Conservation (phyloP, 2,888 invertebrate species). For the Oligia latruncula region DNA sequence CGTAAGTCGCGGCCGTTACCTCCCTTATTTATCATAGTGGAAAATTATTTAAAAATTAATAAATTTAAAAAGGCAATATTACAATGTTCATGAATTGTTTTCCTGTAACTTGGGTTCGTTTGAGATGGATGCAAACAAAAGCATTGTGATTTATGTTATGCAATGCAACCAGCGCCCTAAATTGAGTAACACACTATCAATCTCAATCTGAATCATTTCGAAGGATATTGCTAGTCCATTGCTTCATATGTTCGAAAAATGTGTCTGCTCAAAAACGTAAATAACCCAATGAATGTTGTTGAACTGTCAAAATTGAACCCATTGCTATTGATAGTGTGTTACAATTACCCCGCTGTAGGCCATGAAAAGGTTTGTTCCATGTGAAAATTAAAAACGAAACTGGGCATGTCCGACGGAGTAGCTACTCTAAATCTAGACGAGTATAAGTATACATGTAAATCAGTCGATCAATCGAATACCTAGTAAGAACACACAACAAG, state of each 20-base stretch:
- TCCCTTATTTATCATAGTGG: neutral
- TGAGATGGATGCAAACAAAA: neutral
- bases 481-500: neutral
- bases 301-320: no score
- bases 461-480: neutral
- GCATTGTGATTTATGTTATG: neutral
- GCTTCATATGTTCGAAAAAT: no score
- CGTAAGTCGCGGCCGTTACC: no score
- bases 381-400: neutral
- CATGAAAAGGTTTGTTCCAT: neutral
- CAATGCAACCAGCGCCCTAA: neutral
- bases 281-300: no score
- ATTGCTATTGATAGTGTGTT: no score
- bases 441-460: neutral
- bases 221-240: no score
- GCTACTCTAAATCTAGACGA: neutral
- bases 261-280: no score
- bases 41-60: neutral
- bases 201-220: no score
- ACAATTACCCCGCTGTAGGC: no score
- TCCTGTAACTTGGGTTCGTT: neutral
- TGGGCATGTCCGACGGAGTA: neutral
- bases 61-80: neutral
- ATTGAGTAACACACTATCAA: no score
- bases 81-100: neutral